These are phyloP conservation scores for Scatophagus argus DNA, from an alignment of 2,113 vertebrate species.

Conservation along the genomic window DNA sequence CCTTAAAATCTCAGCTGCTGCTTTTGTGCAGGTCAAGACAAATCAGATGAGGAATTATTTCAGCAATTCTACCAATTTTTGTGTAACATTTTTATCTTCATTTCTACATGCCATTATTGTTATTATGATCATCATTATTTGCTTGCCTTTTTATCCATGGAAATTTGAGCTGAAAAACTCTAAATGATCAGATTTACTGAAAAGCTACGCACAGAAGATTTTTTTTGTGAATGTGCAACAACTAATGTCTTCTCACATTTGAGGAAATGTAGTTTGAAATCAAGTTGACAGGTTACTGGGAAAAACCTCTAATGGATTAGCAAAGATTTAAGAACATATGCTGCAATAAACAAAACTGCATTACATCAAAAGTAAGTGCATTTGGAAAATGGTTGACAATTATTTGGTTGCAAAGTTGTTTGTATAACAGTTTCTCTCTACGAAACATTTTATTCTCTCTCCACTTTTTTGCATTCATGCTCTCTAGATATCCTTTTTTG, in stretches of 20 bases:
- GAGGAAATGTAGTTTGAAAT: constrained; percentile 11
- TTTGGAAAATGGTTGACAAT: constrained; percentile 32
- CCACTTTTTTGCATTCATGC: background rate
- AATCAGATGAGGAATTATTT: constrained; percentile 21
- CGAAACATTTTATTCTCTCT: background rate
- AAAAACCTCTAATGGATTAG: constrained; percentile 6
- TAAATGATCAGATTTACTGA: background rate
- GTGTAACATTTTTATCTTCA: background rate
- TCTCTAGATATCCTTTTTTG: background rate
- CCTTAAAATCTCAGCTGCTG: constrained; percentile 33
- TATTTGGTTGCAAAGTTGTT: constrained; percentile 11
- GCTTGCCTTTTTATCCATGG: background rate
- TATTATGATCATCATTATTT: background rate
- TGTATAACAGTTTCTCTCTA: background rate
- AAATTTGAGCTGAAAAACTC: background rate
- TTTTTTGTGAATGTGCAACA: background rate
- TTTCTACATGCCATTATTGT: constrained; percentile 9
- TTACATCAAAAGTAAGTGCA: constrained; percentile 7
- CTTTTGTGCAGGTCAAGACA: constrained; percentile 14
- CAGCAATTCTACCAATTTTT: constrained; percentile 16
- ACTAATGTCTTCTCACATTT: constrained; percentile 2
- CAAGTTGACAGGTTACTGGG: background rate
- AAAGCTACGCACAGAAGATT: background rate
- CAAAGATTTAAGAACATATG: constrained; percentile 13
- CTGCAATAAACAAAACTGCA: constrained; percentile 31